A percentile compares a stretch with the other conserved stretches of the same genome.
Evolutionary conservation across 2,888 invertebrate species (phyloP).

Genomic region (Aporophyla nigra): DNA sequence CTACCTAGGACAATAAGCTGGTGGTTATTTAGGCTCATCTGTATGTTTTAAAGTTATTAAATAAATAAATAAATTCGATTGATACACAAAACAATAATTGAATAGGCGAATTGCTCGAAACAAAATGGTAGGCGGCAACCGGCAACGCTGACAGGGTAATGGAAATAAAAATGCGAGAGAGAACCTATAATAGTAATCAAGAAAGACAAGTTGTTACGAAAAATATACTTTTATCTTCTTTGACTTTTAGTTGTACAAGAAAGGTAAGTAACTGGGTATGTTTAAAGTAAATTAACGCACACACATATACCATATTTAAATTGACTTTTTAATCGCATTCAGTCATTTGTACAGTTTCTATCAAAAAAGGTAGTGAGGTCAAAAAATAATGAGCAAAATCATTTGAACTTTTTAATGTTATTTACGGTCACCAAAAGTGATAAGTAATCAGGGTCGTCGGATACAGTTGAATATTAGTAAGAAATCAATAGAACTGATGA

Average conservation of each 20-base stretch:
- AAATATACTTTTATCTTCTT: background rate
- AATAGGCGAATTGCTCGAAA: constrained; percentile 18
- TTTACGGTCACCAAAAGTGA: background rate
- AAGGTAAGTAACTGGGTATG: background rate
- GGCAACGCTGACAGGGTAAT: background rate
- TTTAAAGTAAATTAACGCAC: too few species aligned
- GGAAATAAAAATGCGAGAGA: background rate
- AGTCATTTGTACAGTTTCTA: background rate
- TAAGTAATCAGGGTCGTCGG: background rate
- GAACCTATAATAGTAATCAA: too few species aligned
- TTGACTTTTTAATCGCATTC: background rate
- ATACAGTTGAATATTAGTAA: background rate
- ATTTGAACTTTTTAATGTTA: background rate
- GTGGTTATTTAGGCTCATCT: background rate
- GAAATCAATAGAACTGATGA: too few species aligned
- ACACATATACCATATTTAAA: too few species aligned
- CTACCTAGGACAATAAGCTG: background rate
- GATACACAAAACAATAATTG: background rate
- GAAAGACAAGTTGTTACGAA: background rate
- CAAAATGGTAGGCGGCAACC: constrained; percentile 16
- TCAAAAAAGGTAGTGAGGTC: background rate
- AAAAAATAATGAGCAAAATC: background rate
- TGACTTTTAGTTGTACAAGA: background rate
- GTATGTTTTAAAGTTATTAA: too few species aligned
- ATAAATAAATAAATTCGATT: background rate